Percentiles rank a stretch among this genome's conserved stretches.
These are phyloP conservation scores for Scolanthus callimorphus DNA, from an alignment of 92 coral and sea anemone species.

Conservation along the genomic window DNA sequence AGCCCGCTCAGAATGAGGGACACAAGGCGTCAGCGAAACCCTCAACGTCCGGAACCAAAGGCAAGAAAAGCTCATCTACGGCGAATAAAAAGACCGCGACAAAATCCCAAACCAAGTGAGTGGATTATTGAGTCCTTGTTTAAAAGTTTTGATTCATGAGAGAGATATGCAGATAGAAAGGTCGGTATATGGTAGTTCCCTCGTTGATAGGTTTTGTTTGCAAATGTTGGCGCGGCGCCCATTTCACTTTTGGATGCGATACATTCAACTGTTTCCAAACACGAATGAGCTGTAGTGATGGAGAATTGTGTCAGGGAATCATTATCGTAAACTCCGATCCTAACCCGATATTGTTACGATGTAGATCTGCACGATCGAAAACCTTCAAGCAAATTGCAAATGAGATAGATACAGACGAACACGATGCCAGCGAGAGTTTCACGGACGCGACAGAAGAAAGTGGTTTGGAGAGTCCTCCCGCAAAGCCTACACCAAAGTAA, in stretches of 20 bases:
- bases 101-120: slow-evolving; percentile 22
- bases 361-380: slow-evolving; percentile 10
- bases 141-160: too few species aligned
- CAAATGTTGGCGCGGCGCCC: too few species aligned
- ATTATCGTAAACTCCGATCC: too few species aligned
- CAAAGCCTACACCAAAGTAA: not conserved
- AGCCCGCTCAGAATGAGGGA: slow-evolving; percentile 19
- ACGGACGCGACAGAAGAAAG: slow-evolving; percentile 59
- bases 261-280: too few species aligned
- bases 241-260: too few species aligned
- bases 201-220: too few species aligned
- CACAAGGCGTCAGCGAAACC: not conserved
- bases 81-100: slow-evolving; percentile 4
- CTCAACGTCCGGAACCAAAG: not conserved
- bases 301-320: too few species aligned
- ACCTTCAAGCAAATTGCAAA: slow-evolving; percentile 44
- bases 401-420: slow-evolving; percentile 26
- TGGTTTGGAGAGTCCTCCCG: slow-evolving; percentile 14
- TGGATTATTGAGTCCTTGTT: too few species aligned
- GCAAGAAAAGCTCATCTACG: not conserved
- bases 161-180: too few species aligned
- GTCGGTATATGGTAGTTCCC: too few species aligned
- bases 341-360: too few species aligned
- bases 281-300: too few species aligned
- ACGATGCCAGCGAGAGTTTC: slow-evolving; percentile 16